Base-by-base conservation (phyloP, 2,888 invertebrate species). In the Lepidonotus clava region DNA sequence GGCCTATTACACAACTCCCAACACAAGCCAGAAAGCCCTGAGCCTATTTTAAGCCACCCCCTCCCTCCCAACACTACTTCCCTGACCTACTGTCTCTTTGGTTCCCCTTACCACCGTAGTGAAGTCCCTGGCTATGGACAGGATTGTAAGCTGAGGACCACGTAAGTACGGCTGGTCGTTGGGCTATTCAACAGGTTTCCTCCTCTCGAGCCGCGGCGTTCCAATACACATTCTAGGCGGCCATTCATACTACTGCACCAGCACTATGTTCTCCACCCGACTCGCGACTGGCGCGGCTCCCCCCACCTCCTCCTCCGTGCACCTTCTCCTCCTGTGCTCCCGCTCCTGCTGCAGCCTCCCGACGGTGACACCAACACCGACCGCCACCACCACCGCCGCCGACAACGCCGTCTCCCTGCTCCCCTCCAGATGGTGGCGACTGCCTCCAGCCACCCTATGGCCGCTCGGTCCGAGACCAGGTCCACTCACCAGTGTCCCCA, bases 121-220 rank as follows among this genome's bases (percentile, higher is more conserved):
- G n/a, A n/a, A n/a, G n/a, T n/a, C n/a, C n/a, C n/a, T n/a, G n/a
- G n/a, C n/a, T n/a, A n/a, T n/a, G n/a, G n/a, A n/a, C n/a, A n/a
- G n/a, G n/a, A n/a, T n/a, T n/a, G n/a, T n/a, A n/a, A n/a, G n/a
- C n/a, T n/a, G n/a, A n/a, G n/a, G n/a, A n/a, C n/a, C n/a, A n/a
- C n/a, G n/a, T n/a, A n/a, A n/a, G n/a, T n/a, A n/a, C n/a, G 6
- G 46, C 8, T 18, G 46, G 61, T 14, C 11, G 61, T 61, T 24
- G 61, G 24, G 24, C 61, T 61, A 61, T 61, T 61, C 61, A 61
- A 61, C 61, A 61, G 61, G 61, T 61, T n/a, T n/a, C n/a, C n/a
- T n/a, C 61, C 46, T 46, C 8, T 18, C 56, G 18, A 56, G n/a
- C 38, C 71, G 71, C 71, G 14, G 71, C 71, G 71, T 36, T 71